Evolutionary conservation across 2,797 vertebrate species (phyloP).

Genomic region (Helicolenus hilgendorfi): DNA sequence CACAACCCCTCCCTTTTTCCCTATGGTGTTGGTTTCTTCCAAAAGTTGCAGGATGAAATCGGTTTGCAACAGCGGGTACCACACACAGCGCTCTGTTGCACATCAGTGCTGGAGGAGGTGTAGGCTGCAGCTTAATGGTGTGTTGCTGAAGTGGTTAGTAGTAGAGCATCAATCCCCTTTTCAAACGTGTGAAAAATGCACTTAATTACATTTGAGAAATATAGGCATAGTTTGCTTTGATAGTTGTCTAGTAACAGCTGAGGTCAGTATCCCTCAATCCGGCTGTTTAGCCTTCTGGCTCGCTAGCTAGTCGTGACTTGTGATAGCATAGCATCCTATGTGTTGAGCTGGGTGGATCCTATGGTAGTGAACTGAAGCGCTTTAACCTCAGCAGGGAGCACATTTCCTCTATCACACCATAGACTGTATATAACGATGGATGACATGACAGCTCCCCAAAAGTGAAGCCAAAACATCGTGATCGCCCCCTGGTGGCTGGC

Average conservation of each 20-base stretch:
- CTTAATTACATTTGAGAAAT: background rate
- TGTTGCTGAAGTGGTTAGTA: background rate
- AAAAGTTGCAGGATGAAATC: background rate
- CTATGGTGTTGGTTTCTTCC: background rate
- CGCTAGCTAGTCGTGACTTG: too few species aligned
- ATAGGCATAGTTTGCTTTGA: background rate
- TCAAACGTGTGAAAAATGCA: background rate
- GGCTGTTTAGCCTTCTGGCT: background rate
- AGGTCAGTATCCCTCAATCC: background rate
- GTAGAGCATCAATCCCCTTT: background rate
- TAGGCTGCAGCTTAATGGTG: background rate
- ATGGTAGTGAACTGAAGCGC: background rate
- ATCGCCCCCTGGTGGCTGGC: too few species aligned
- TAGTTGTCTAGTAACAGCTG: background rate
- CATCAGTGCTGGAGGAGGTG: too few species aligned
- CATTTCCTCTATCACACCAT: too few species aligned
- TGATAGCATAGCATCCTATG: background rate
- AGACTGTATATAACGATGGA: too few species aligned
- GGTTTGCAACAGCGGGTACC: background rate
- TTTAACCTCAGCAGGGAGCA: background rate
- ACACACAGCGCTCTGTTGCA: background rate
- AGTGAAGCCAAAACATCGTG: too few species aligned
- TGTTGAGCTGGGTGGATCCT: background rate
- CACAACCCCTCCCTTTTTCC: background rate
- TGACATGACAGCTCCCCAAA: too few species aligned